Evolutionary conservation across 2,888 invertebrate species (phyloP), one percentile per base, ranked within the genome.

Genomic region (Apodemia hepburni): DNA sequence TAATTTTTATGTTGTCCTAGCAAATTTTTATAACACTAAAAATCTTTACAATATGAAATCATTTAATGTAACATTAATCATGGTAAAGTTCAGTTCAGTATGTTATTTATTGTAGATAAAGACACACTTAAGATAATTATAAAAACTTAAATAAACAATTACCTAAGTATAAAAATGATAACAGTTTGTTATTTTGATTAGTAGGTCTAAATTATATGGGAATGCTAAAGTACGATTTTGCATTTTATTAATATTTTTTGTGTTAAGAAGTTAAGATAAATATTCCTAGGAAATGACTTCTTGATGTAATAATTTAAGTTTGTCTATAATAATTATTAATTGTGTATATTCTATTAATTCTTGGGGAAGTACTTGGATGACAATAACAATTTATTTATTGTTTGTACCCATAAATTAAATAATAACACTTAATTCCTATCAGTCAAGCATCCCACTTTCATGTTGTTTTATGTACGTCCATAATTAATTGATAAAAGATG

Each of bases 121-220:
- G 61, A 65, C 63, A 42, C 15, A 65, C 67, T 68, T 65, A 65
- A 68, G 68, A 71, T 70, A 69, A 69, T 67, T 62, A 62, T 66
- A 64, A 69, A 68, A 68, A 66, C 66, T 68, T 66, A 66, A 67
- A 64, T 63, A 69, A 69, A 70, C 68, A 68, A 64, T 68, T 64
- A 68, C 66, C 67, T 67, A 67, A 66, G 65, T 67, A 64, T 65
- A 65, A 62, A 65, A 65, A 65, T 65, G 70, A 67, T 69, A 70
- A 67, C 61, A 61, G 38, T 49, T 60, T 42, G 42, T 42, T 59
- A 62, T 54, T 59, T 66, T 61, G 38, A 38, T 58, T 59, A 17
- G 47, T 58, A 27, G 59, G 45, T 59, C 27, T 59, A 18, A 59
- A 15, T 27, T 42, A 45, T n/a, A 42, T 42, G 3, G 42, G 42